phyloP scores from a whole-genome alignment of 92 coral and sea anemone species.

The Nematostella vectensis region DNA sequence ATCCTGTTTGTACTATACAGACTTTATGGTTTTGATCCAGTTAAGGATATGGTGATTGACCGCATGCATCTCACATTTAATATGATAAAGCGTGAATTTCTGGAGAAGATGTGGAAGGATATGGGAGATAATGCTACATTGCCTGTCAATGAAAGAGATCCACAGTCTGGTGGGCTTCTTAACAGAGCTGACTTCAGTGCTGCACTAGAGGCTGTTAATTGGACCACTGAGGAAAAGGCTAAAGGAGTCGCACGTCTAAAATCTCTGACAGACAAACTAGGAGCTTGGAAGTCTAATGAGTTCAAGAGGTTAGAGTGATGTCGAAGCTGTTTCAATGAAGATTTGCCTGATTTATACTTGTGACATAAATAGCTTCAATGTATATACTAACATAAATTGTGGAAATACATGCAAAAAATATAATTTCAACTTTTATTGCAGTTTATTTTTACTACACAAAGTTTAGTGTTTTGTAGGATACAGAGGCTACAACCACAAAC shows the following conservation, averaged over 20 bases:
- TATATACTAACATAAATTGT: too few species aligned
- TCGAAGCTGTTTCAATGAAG: too few species aligned
- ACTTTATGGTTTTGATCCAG: constrained; percentile 46
- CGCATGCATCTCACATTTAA: constrained; percentile 49
- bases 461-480: too few species aligned
- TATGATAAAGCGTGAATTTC: constrained; percentile 35
- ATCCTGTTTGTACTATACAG: constrained; percentile 20
- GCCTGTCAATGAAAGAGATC: constrained; percentile 31
- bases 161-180: constrained; percentile 45
- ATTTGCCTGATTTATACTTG: too few species aligned
- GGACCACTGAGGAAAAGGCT: constrained; percentile 36
- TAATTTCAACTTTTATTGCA: too few species aligned
- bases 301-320: constrained; percentile 41
- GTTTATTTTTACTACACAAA: too few species aligned
- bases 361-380: too few species aligned
- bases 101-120: constrained; percentile 54
- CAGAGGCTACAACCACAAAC: too few species aligned
- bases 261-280: constrained; percentile 48
- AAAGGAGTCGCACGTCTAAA: constrained; percentile 43
- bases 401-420: too few species aligned
- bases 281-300: constrained; percentile 52
- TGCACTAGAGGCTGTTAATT: constrained; percentile 25
- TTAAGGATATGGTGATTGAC: constrained; percentile 44
- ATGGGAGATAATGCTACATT: constrained; percentile 24
- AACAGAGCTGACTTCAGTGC: constrained; percentile 7